Conservation (phyloP, 1,140 invertebrate genomes). For the Macrobrachium rosenbergii region DNA sequence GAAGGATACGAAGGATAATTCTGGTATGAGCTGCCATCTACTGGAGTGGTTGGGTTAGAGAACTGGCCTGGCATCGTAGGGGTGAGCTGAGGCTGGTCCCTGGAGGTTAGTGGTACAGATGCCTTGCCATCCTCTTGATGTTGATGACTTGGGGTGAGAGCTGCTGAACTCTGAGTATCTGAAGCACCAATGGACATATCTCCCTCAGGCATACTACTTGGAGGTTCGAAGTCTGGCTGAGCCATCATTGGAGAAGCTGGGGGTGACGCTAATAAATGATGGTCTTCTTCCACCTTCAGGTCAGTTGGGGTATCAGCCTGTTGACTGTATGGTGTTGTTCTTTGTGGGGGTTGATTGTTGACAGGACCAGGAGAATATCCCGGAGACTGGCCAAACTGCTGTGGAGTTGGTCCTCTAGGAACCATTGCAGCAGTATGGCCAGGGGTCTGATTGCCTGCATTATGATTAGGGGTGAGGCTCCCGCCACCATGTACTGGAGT, state of each 20-base stretch:
- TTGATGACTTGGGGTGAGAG: slow-evolving; percentile 48
- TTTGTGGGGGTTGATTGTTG: slow-evolving; percentile 48
- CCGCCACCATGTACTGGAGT: slow-evolving; percentile 63
- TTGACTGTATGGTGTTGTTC: not conserved
- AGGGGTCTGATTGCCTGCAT: slow-evolving; percentile 29
- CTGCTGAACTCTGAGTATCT: slow-evolving; percentile 42
- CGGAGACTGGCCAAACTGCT: slow-evolving; percentile 78
- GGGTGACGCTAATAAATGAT: slow-evolving; percentile 58
- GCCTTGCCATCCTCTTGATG: slow-evolving; percentile 51
- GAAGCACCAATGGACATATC: slow-evolving; percentile 66
- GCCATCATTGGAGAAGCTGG: slow-evolving; percentile 71
- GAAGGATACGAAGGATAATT: slow-evolving; percentile 60
- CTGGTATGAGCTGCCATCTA: slow-evolving; percentile 62
- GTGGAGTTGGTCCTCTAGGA: slow-evolving; percentile 70
- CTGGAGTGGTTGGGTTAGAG: slow-evolving; percentile 66
- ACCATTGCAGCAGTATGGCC: slow-evolving; percentile 72
- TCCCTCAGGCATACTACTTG: slow-evolving; percentile 75
- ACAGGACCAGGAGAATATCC: slow-evolving; percentile 61
- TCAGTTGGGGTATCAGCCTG: slow-evolving; percentile 76
- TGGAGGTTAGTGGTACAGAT: slow-evolving; percentile 36
- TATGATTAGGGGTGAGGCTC: slow-evolving; percentile 67
- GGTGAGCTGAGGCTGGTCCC: slow-evolving; percentile 53
- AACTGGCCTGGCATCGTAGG: slow-evolving; percentile 58
- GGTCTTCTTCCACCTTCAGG: slow-evolving; percentile 66
- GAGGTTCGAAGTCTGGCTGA: slow-evolving; percentile 83